A percentile compares a stretch with the other conserved stretches of the same genome.
phyloP scores from a whole-genome alignment of 2,113 vertebrate species.

The Galemys pyrenaicus region DNA sequence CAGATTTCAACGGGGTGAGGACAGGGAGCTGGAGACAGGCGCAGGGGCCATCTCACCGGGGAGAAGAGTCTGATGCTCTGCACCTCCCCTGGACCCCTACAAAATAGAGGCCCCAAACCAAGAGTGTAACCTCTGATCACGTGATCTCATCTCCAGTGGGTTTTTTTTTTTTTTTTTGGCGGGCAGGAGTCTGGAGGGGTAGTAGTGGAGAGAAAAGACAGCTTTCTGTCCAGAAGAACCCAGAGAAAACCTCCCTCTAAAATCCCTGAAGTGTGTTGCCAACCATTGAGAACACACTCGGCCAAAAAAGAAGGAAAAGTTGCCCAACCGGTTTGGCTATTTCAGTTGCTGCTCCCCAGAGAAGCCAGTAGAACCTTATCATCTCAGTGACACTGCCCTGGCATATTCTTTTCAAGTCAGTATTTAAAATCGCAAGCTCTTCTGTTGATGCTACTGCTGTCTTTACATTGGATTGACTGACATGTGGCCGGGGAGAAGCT shows the following conservation, averaged over 20 bases:
- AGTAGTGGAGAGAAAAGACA: not conserved
- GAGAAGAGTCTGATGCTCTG: no score
- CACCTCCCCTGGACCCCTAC: no score
- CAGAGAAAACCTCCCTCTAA: slow-evolving; percentile 18
- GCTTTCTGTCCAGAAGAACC: slow-evolving; percentile 45
- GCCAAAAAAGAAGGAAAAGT: slow-evolving; percentile 61
- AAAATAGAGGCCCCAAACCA: no score
- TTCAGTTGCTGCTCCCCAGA: slow-evolving; percentile 34
- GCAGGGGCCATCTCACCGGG: not conserved
- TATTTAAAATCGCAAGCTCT: slow-evolving; percentile 60
- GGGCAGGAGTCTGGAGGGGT: no score
- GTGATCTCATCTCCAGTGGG: not conserved
- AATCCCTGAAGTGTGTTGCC: slow-evolving; percentile 66
- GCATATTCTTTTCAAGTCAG: slow-evolving; percentile 73
- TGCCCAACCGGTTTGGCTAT: slow-evolving; percentile 81
- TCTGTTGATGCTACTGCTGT: not conserved
- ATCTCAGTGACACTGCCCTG: slow-evolving; percentile 68
- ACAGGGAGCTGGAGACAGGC: not conserved
- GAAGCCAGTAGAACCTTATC: slow-evolving; percentile 74
- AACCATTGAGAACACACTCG: slow-evolving; percentile 74
- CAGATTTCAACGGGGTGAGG: not conserved
- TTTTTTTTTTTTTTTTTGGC: no score
- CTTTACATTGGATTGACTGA: not conserved
- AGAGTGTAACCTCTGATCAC: no score
- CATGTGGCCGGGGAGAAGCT: not conserved